Conservation (phyloP, 2,888 invertebrate species). For the Camptogramma bilineatum region DNA sequence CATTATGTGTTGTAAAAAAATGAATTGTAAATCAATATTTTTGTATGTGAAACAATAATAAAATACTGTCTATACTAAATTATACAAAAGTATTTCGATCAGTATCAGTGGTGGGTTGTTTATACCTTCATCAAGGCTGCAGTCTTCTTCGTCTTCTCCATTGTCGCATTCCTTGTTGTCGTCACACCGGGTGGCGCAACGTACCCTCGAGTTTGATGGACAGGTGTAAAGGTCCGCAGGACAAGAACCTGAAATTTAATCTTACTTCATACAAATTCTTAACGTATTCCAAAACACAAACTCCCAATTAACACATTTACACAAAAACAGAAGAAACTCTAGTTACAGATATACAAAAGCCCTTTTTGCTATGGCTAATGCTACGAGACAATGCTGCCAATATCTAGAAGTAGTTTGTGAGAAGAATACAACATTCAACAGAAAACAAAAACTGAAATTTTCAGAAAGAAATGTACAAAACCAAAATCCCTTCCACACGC, state of each 20-base stretch:
- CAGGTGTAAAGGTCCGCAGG: slow-evolving; percentile 59
- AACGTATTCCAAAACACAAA: slow-evolving; percentile 11
- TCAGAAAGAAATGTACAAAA: too few species aligned
- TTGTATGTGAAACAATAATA: too few species aligned
- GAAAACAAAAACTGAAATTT: too few species aligned
- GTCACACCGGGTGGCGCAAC: slow-evolving; percentile 75
- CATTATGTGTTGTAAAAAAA: too few species aligned
- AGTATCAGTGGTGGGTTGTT: too few species aligned
- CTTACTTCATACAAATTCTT: not conserved
- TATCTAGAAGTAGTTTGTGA: not conserved
- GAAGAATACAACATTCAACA: not conserved
- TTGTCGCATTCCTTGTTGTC: slow-evolving; percentile 79
- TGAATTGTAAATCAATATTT: too few species aligned
- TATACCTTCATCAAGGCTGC: slow-evolving; percentile 58
- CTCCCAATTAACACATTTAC: slow-evolving; percentile 25
- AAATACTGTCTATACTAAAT: too few species aligned
- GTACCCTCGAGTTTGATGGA: slow-evolving; percentile 48
- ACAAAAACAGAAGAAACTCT: slow-evolving; percentile 4
- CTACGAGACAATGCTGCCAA: not conserved
- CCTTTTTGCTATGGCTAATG: not conserved
- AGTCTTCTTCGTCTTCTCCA: slow-evolving; percentile 87
- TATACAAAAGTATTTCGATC: too few species aligned
- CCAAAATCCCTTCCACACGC: too few species aligned
- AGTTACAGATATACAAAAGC: not conserved
- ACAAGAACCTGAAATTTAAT: slow-evolving; percentile 55